phyloP scores from a whole-genome alignment of 2,888 invertebrate species.

The Ichneumoninae sp. region DNA sequence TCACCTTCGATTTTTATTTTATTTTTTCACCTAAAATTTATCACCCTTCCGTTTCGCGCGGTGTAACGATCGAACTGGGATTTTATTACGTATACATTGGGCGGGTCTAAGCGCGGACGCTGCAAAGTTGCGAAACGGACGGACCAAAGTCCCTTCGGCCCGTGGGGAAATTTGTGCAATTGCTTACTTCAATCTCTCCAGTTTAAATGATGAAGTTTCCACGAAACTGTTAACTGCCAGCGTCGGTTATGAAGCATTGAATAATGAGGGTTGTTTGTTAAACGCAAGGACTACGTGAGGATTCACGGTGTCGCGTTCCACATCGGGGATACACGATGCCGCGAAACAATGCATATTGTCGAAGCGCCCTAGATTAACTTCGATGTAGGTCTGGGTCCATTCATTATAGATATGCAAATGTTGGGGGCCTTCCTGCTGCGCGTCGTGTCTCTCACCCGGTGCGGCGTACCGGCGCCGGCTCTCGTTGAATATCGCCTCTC shows the following conservation, averaged over 20 bases:
- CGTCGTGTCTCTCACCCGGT: conserved; percentile 58
- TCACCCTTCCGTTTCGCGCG: conserved; percentile 11
- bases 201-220: background rate
- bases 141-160: background rate
- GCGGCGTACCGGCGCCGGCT: background rate
- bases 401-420: conserved; percentile 67
- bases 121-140: background rate
- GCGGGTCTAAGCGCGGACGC: background rate
- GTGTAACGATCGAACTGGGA: background rate
- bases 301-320: conserved; percentile 19
- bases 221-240: background rate
- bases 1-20: conserved; percentile 59
- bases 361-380: conserved; percentile 66
- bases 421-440: conserved; percentile 60
- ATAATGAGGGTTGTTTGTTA: conserved; percentile 36
- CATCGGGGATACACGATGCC: conserved; percentile 40
- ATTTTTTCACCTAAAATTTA: conserved; percentile 25
- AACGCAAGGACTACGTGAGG: conserved; percentile 9
- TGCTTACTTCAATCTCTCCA: background rate
- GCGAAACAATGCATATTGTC: conserved; percentile 64
- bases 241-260: background rate
- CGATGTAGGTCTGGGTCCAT: conserved; percentile 67
- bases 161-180: background rate
- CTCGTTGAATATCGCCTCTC: conserved; percentile 10
- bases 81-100: background rate